A percentile compares a stretch with the other conserved stretches of the same genome.
Conservation (phyloP, 2,113 vertebrate genomes). For the Tupaia tana region DNA sequence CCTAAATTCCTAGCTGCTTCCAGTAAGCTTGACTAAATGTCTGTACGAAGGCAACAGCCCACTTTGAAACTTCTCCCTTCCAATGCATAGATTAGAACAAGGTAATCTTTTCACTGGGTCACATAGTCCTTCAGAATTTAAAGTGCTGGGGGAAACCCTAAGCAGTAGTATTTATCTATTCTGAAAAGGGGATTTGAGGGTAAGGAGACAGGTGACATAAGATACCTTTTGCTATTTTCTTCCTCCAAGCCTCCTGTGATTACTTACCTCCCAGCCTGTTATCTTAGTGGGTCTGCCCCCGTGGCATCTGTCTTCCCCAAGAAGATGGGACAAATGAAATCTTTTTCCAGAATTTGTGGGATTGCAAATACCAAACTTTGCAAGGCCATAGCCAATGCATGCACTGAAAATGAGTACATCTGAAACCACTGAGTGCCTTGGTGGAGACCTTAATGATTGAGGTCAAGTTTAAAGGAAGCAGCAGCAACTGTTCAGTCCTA, state of each 20-base stretch:
- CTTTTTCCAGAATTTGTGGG: not conserved
- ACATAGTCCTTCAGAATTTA: not conserved
- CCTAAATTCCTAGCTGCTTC: not conserved
- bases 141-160: not conserved
- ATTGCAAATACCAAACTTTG: not conserved
- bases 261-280: not conserved
- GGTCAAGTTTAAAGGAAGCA: conserved; percentile 67
- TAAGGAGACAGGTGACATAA: not conserved
- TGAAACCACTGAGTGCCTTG: conserved; percentile 29
- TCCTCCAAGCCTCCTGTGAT: not conserved
- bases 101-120: not conserved
- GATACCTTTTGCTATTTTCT: not conserved
- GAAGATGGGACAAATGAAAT: not conserved
- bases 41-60: not conserved
- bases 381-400: not conserved
- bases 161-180: not conserved
- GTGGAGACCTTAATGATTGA: conserved; percentile 52
- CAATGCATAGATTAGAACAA: not conserved
- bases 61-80: not conserved
- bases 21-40: not conserved
- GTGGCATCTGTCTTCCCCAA: not conserved
- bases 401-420: not conserved
- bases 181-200: not conserved
- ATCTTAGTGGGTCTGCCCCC: not conserved
- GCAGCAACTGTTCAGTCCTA: conserved; percentile 16